Conservation (phyloP, 2,888 invertebrate species). For the Agrochola lychnidis region DNA sequence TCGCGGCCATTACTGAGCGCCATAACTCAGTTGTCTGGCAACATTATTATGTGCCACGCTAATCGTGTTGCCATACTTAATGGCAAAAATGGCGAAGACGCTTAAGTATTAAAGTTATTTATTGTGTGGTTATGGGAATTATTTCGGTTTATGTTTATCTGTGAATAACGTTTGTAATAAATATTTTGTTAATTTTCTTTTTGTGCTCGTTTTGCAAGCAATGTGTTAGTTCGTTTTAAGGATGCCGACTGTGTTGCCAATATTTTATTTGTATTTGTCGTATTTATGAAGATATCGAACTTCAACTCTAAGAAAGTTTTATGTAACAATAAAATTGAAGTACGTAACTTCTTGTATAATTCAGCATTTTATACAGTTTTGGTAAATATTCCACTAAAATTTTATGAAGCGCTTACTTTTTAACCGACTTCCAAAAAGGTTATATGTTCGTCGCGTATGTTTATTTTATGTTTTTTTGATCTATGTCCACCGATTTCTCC, state of each 20-base stretch:
- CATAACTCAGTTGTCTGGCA: slow-evolving; percentile 74
- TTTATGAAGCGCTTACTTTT: neutral
- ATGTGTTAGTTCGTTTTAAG: neutral
- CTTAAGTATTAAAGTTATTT: slow-evolving; percentile 58
- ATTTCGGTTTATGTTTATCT: slow-evolving; percentile 49
- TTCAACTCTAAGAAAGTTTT: neutral
- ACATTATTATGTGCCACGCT: slow-evolving; percentile 73
- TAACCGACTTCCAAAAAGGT: no score
- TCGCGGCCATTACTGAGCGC: slow-evolving; percentile 70
- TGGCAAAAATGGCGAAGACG: slow-evolving; percentile 70
- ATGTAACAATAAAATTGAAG: neutral
- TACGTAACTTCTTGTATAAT: neutral
- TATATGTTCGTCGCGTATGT: no score
- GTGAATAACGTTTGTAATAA: slow-evolving; percentile 33
- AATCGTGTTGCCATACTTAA: slow-evolving; percentile 76
- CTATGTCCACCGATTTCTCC: no score
- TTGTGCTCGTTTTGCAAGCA: slow-evolving; percentile 5
- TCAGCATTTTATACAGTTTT: neutral
- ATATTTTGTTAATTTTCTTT: slow-evolving; percentile 51
- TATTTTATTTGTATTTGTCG: neutral
- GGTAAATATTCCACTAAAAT: neutral
- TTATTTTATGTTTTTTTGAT: no score
- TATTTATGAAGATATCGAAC: neutral
- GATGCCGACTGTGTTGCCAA: neutral
- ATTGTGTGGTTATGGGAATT: slow-evolving; percentile 45